Conservation (phyloP, 2,113 vertebrate species). For the Salminus brasiliensis region DNA sequence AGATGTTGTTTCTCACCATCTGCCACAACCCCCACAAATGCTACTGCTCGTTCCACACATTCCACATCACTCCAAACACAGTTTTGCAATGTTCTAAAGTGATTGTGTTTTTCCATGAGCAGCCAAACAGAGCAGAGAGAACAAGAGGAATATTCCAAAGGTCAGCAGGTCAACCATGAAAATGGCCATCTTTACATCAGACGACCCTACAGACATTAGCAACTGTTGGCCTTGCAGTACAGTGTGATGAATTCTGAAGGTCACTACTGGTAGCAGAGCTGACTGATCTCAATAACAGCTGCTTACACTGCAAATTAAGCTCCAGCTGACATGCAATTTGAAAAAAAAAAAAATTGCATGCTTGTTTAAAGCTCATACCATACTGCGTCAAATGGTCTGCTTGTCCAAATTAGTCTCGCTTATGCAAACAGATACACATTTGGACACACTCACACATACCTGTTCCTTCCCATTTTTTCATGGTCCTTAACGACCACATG, state of each 20-base stretch:
- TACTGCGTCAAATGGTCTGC: not conserved
- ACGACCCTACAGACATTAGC: not conserved
- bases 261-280: not conserved
- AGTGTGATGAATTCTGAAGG: not conserved
- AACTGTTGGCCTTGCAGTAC: not conserved
- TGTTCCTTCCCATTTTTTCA: slow-evolving; percentile 94
- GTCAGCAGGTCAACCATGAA: not conserved
- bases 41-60: slow-evolving; percentile 24
- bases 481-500: slow-evolving; percentile 94
- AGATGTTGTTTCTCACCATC: not conserved
- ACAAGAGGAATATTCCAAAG: not conserved
- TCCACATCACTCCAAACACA: slow-evolving; percentile 15
- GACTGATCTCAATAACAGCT: not conserved
- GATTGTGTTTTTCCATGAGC: slow-evolving; percentile 21
- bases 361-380: not conserved
- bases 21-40: slow-evolving; percentile 17
- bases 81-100: not conserved
- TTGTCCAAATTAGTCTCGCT: not conserved
- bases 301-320: no score
- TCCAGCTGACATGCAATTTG: no score
- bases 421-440: not conserved
- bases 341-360: no score
- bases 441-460: slow-evolving; percentile 72
- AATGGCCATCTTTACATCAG: not conserved
- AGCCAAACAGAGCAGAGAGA: not conserved